Percentiles rank a stretch among this genome's conserved stretches.
Evolutionary conservation across 2,113 vertebrate species (phyloP).

Genomic region (Crotalus horridus): DNA sequence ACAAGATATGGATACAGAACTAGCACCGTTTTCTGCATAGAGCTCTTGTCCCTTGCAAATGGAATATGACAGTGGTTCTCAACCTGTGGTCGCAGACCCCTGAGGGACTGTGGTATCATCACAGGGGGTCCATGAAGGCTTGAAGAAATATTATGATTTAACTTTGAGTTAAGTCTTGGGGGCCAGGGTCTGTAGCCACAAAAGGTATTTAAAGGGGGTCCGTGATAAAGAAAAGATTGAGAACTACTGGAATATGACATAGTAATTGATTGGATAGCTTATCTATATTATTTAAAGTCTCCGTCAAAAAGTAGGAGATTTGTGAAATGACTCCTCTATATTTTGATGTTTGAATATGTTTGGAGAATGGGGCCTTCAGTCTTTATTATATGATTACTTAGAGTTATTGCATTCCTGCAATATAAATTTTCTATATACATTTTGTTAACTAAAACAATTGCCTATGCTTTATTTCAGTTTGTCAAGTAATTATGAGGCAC

Average conservation of each 20-base stretch:
- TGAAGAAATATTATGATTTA: not conserved
- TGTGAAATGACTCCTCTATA: not conserved
- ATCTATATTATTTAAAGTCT: not conserved
- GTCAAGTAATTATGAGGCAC: conserved; percentile 96
- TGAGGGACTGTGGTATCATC: not conserved
- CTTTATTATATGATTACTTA: not conserved
- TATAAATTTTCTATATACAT: not conserved
- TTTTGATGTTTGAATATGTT: not conserved
- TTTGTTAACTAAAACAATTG: conserved; percentile 25
- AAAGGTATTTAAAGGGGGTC: not conserved
- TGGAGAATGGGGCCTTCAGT: not conserved
- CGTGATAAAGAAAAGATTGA: not conserved
- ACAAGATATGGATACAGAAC: not conserved
- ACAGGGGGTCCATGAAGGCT: not conserved
- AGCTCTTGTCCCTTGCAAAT: not conserved
- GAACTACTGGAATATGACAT: not conserved
- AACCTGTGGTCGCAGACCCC: not conserved
- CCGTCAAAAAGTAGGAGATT: not conserved
- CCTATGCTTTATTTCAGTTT: conserved; percentile 72
- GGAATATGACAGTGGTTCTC: not conserved
- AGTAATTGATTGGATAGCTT: not conserved
- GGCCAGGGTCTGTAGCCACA: not conserved
- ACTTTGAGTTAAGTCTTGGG: not conserved
- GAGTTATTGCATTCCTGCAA: not conserved
- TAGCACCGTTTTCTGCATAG: not conserved